Evolutionary conservation across 2,888 invertebrate genomes (phyloP).

Genomic region (Tetragnatha montana): DNA sequence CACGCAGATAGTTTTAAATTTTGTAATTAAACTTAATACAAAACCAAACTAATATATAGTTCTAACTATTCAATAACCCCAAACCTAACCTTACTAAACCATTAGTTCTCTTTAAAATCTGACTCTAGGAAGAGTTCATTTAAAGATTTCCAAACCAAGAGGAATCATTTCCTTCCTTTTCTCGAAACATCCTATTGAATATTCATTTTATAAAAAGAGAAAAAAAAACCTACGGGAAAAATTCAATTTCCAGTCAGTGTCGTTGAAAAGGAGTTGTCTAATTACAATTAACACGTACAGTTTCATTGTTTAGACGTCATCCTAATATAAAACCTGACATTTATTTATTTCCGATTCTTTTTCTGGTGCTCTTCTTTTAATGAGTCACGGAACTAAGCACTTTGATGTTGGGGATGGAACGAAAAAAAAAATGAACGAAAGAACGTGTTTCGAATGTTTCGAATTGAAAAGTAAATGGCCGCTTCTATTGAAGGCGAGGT

Average conservation of each 20-base stretch:
- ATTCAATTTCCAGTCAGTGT: background rate
- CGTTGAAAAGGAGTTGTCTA: background rate
- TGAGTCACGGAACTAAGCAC: conserved; percentile 6
- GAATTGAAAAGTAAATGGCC: conserved; percentile 19
- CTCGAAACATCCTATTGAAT: background rate
- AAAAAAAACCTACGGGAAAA: background rate
- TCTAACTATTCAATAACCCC: no score
- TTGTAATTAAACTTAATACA: no score
- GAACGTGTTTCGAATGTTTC: background rate
- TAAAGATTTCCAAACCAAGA: background rate
- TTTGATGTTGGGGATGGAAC: background rate
- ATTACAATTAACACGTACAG: conserved; percentile 4
- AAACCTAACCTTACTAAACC: no score
- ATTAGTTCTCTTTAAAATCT: no score
- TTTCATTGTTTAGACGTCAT: background rate
- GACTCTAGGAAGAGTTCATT: background rate
- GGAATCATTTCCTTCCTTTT: background rate
- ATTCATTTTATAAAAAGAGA: background rate
- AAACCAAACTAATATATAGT: no score
- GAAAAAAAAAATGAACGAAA: conserved; percentile 2
- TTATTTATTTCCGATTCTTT: conserved; percentile 4
- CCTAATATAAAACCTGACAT: background rate
- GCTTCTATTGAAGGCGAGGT: background rate
- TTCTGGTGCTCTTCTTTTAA: background rate
- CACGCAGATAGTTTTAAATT: no score